Evolutionary conservation across 2,113 vertebrate genomes (phyloP).

Genomic region (Desmodus rotundus): DNA sequence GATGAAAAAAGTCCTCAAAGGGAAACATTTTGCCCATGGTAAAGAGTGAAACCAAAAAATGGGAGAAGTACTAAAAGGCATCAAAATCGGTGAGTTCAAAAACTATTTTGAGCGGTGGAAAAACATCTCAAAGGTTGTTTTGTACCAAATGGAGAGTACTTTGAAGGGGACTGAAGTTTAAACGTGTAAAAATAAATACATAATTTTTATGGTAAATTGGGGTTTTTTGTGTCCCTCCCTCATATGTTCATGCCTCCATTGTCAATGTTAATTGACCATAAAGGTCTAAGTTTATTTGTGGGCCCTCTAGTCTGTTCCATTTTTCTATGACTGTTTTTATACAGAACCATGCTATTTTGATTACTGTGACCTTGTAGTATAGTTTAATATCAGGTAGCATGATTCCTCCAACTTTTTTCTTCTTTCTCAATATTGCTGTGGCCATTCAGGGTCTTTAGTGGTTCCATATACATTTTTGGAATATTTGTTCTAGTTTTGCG

Average conservation of each 20-base stretch:
- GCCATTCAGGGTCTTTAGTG: background rate
- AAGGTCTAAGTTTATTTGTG: background rate
- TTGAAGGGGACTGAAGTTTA: no score
- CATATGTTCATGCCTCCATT: background rate
- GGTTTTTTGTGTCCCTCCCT: no score
- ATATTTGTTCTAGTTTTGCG: background rate
- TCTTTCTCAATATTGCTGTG: background rate
- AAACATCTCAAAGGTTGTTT: no score
- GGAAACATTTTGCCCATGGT: no score
- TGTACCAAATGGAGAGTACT: no score
- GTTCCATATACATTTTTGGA: background rate
- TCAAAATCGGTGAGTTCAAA: no score
- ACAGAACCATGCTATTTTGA: background rate
- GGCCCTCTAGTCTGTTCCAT: background rate
- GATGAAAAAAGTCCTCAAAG: no score
- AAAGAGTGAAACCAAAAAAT: no score
- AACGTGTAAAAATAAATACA: no score
- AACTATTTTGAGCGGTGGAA: no score
- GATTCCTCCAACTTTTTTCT: background rate
- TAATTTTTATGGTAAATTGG: no score
- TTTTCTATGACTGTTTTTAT: background rate
- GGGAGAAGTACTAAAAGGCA: no score
- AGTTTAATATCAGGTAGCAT: background rate
- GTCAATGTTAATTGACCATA: background rate
- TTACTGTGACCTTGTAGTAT: background rate